Evolutionary conservation across 1,140 invertebrate genomes (phyloP).

Genomic region (Brachystomella parvula): DNA sequence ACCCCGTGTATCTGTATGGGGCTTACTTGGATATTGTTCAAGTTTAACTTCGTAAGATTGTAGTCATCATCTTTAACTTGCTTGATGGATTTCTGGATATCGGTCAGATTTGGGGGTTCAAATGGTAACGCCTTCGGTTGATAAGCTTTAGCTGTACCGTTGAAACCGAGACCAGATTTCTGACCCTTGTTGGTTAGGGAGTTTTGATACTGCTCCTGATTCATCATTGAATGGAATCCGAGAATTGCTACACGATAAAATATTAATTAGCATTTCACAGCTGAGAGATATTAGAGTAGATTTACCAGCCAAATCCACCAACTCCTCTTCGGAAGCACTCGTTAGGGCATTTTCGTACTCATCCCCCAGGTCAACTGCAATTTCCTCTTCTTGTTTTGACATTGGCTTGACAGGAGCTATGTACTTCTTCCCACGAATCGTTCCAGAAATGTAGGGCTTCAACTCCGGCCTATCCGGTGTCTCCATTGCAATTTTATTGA

Average conservation of each 20-base stretch:
- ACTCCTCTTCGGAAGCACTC: constrained; percentile 89
- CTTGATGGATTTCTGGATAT: constrained; percentile 82
- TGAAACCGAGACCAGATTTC: constrained; percentile 79
- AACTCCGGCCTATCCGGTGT: constrained; percentile 94
- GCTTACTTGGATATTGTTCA: constrained; percentile 91
- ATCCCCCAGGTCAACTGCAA: constrained; percentile 84
- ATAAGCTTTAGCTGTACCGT: constrained; percentile 88
- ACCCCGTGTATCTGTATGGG: background rate
- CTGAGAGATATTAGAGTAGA: constrained; percentile 12
- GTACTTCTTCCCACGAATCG: constrained; percentile 88
- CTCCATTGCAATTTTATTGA: constrained; percentile 94
- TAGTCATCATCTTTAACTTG: constrained; percentile 81
- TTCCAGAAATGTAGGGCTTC: constrained; percentile 84
- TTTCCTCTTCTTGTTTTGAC: constrained; percentile 78
- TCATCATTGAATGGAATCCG: constrained; percentile 99
- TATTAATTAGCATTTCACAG: background rate
- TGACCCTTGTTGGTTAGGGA: constrained; percentile 85
- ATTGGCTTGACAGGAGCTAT: constrained; percentile 68
- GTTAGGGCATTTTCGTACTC: constrained; percentile 91
- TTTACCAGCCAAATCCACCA: constrained; percentile 94
- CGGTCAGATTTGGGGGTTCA: constrained; percentile 89
- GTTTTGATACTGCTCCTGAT: constrained; percentile 98
- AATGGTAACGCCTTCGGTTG: constrained; percentile 80
- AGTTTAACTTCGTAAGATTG: constrained; percentile 79
- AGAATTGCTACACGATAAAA: constrained; percentile 69